Percentiles rank a stretch among this genome's conserved stretches.
Conservation (phyloP, 2,888 invertebrate genomes). For the Lasiommata megera region DNA sequence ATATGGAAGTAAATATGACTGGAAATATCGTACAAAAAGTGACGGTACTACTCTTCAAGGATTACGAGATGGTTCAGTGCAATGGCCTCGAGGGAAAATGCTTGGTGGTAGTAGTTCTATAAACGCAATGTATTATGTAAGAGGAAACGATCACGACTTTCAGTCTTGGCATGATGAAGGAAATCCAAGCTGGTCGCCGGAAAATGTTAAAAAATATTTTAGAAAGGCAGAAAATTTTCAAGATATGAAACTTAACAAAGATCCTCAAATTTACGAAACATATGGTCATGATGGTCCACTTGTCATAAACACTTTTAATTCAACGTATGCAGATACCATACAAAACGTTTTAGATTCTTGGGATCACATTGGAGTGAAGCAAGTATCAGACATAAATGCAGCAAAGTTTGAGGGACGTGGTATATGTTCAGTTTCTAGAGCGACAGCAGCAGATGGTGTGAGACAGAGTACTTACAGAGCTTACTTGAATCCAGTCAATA, state of each 20-base stretch:
- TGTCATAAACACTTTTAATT: constrained; percentile 65
- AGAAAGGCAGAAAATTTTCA: constrained; percentile 76
- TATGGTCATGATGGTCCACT: constrained; percentile 72
- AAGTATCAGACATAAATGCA: constrained; percentile 58
- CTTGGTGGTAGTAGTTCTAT: constrained; percentile 80
- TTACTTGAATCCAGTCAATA: constrained; percentile 54
- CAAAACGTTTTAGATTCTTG: constrained; percentile 55
- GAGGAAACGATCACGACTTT: constrained; percentile 74
- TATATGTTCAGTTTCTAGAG: constrained; percentile 63
- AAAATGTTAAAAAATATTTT: constrained; percentile 71
- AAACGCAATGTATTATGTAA: constrained; percentile 81
- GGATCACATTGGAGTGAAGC: constrained; percentile 63
- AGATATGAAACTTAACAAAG: constrained; percentile 37
- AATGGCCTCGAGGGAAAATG: constrained; percentile 83
- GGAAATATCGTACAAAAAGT: constrained; percentile 91
- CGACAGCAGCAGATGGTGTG: constrained; percentile 65
- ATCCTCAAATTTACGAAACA: constrained; percentile 37
- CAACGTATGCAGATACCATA: constrained; percentile 51
- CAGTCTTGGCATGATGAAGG: constrained; percentile 76
- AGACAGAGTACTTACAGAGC: constrained; percentile 72
- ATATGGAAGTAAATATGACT: constrained; percentile 47
- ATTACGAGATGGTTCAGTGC: constrained; percentile 52
- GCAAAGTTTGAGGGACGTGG: constrained; percentile 56
- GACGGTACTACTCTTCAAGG: constrained; percentile 86
- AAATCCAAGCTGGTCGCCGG: constrained; percentile 78